Conservation (phyloP, 2,888 invertebrate species). For the Horisme vitalbata region DNA sequence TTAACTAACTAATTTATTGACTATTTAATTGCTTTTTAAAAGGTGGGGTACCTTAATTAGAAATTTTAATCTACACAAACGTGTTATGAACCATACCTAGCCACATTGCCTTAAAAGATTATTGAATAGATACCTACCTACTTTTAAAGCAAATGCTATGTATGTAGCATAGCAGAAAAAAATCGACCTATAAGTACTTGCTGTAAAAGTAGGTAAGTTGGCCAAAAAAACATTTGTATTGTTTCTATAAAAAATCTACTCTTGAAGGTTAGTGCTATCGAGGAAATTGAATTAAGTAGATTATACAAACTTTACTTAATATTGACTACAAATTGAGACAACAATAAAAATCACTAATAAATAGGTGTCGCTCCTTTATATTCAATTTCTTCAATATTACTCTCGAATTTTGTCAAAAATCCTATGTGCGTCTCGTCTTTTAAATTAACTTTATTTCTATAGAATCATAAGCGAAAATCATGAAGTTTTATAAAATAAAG, state of each 20-base stretch:
- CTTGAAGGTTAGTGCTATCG: no score
- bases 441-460: neutral
- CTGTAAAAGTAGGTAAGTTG: no score
- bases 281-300: no score
- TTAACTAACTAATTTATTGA: constrained; percentile 33
- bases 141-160: neutral
- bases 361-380: no score
- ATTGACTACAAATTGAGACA: no score
- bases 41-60: constrained; percentile 27
- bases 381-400: no score
- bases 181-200: neutral
- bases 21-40: constrained; percentile 45
- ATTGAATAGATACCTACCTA: neutral
- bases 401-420: neutral
- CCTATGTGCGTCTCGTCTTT: neutral
- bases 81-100: constrained; percentile 14
- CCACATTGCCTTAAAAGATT: constrained; percentile 5
- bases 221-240: no score
- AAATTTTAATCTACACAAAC: constrained; percentile 25
- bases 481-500: no score
- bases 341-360: no score
- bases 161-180: neutral
- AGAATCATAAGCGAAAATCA: neutral
- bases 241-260: no score
- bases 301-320: no score